Conservation (phyloP, 2,797 vertebrate genomes). For the Ctenosaura bakeri region DNA sequence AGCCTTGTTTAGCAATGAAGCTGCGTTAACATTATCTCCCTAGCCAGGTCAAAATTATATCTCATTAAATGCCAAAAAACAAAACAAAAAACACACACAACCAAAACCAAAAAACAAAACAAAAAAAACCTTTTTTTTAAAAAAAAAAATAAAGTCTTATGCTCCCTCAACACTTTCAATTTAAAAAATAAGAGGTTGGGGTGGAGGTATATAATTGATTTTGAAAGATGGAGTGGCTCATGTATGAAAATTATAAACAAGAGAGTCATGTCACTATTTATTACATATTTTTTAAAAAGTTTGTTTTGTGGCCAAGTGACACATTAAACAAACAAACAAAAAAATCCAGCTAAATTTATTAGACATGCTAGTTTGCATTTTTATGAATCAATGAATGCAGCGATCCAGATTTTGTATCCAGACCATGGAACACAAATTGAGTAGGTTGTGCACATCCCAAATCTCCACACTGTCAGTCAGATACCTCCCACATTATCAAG, state of each 20-base stretch:
- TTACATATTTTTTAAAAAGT: conserved; percentile 73
- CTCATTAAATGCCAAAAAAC: conserved; percentile 83
- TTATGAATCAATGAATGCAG: conserved; percentile 69
- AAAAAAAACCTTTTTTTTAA: too few species aligned
- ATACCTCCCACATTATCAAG: conserved; percentile 7
- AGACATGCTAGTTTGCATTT: conserved; percentile 77
- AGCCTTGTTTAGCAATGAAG: conserved; percentile 88
- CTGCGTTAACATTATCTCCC: conserved; percentile 88
- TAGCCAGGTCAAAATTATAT: conserved; percentile 91
- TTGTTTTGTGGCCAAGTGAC: conserved; percentile 77
- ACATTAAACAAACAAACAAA: conserved; percentile 30
- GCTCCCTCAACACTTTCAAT: too few species aligned
- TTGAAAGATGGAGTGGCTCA: conserved; percentile 74
- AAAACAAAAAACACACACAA: too few species aligned
- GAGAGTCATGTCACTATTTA: conserved; percentile 77
- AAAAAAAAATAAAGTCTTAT: too few species aligned
- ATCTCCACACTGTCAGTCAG: conserved; percentile 57
- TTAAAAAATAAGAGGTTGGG: background rate
- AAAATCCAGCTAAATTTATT: conserved; percentile 73
- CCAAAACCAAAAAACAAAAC: too few species aligned
- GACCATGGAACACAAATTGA: conserved; percentile 64
- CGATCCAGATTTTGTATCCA: conserved; percentile 65
- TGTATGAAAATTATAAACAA: conserved; percentile 75
- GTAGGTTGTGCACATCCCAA: conserved; percentile 50
- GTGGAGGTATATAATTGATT: conserved; percentile 77